A percentile compares a stretch with the other conserved stretches of the same genome.
phyloP scores from a whole-genome alignment of 53 echinoderm and acorn worm species.

The Astropecten irregularis region DNA sequence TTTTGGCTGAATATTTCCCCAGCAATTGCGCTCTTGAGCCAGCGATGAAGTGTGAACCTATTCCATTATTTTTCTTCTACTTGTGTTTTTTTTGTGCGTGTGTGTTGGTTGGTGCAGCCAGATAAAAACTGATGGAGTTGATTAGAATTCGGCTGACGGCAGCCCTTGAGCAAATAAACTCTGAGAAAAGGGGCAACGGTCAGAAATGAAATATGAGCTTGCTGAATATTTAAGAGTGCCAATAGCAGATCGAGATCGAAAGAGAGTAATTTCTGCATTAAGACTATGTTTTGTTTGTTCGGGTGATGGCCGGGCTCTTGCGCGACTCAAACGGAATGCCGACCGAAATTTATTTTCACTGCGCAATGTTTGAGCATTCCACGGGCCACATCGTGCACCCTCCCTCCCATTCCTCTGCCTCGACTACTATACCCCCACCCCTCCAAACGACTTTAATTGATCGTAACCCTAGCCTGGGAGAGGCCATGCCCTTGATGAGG shows the following conservation, averaged over 20 bases:
- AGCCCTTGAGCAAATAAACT: conserved; percentile 44
- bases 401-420: too few relatives aligned
- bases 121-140: too few relatives aligned
- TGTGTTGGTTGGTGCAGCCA: too few relatives aligned
- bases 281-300: too few relatives aligned
- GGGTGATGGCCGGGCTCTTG: too few relatives aligned
- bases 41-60: too few relatives aligned
- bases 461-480: conserved; percentile 46
- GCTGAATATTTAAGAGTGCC: not conserved
- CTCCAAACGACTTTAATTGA: conserved; percentile 35
- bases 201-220: conserved; percentile 43
- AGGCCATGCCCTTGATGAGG: conserved; percentile 40
- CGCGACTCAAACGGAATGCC: conserved; percentile 44
- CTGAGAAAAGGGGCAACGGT: conserved; percentile 12
- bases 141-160: conserved; percentile 29
- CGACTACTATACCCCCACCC: not conserved
- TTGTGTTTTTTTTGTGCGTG: too few relatives aligned
- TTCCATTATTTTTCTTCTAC: too few relatives aligned
- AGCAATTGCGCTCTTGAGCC: too few relatives aligned
- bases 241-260: too few relatives aligned
- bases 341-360: conserved; percentile 49
- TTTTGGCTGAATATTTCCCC: too few relatives aligned
- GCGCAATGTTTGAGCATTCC: conserved; percentile 47
- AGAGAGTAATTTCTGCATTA: too few relatives aligned
- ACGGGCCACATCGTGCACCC: not conserved